Conservation (phyloP, 1,140 invertebrate species). For the Belonocnema kinseyi region DNA sequence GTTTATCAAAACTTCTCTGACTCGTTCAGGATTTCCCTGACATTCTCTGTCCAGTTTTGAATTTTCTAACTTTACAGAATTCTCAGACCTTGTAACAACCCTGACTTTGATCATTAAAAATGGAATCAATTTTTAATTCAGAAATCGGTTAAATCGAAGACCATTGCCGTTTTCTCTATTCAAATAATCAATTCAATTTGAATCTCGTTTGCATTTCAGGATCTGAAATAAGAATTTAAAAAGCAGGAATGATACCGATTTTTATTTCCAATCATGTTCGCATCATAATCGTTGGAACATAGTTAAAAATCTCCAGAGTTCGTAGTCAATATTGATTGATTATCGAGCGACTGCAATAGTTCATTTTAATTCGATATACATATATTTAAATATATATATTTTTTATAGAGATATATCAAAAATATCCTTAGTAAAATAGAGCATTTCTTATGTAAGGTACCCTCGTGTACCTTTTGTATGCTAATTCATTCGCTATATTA, state of each 20-base stretch:
- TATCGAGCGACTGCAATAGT: slow-evolving; percentile 53
- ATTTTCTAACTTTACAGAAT: too few relatives aligned
- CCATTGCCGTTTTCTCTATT: too few relatives aligned
- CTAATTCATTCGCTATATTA: slow-evolving; percentile 61
- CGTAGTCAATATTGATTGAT: slow-evolving; percentile 47
- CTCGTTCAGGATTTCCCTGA: too few relatives aligned
- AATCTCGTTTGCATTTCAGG: neutral
- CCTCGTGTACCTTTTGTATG: slow-evolving; percentile 63
- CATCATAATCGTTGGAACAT: neutral
- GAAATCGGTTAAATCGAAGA: too few relatives aligned
- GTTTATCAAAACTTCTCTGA: too few relatives aligned
- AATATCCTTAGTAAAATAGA: slow-evolving; percentile 76
- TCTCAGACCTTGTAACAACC: too few relatives aligned
- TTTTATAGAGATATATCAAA: slow-evolving; percentile 74
- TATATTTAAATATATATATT: slow-evolving; percentile 59
- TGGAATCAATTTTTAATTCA: too few relatives aligned
- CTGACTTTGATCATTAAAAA: too few relatives aligned
- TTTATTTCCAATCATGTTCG: slow-evolving; percentile 42
- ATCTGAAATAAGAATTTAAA: neutral
- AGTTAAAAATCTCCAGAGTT: slow-evolving; percentile 7
- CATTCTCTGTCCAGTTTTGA: too few relatives aligned
- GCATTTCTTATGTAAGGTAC: slow-evolving; percentile 70
- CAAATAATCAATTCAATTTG: too few relatives aligned
- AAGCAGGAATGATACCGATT: slow-evolving; percentile 22
- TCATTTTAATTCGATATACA: slow-evolving; percentile 67